A percentile compares a stretch with the other conserved stretches of the same genome.
These are phyloP conservation scores for Ianthella basta DNA, from an alignment of 37 sponge, comb jelly and placozoan genomes.

Conservation along the genomic window DNA sequence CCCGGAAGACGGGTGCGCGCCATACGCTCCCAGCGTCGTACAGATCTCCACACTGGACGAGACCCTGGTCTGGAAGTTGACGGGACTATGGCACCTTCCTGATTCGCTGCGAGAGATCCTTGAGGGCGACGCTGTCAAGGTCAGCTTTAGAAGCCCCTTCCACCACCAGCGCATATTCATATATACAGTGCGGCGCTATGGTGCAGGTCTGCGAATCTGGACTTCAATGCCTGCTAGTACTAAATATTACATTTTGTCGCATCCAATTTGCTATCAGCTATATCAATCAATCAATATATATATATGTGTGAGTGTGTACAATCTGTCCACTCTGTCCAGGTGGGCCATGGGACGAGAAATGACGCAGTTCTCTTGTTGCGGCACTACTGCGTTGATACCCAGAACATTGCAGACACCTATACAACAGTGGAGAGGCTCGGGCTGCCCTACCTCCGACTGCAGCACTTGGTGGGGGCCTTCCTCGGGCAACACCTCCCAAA, in stretches of 20 bases:
- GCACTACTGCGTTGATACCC: conserved; percentile 27
- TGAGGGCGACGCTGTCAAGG: background rate
- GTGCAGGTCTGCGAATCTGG: no score
- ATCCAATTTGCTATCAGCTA: no score
- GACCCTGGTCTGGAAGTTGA: background rate
- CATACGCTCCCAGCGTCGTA: background rate
- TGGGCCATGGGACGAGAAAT: conserved; percentile 38
- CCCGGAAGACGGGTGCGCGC: background rate
- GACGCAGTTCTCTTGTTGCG: conserved; percentile 29
- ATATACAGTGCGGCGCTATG: no score
- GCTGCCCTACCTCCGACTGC: conserved; percentile 13
- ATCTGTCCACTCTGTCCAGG: conserved; percentile 1
- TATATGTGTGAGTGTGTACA: background rate
- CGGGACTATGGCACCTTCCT: background rate
- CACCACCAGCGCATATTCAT: no score
- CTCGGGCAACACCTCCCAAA: conserved; percentile 34
- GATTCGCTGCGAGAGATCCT: background rate
- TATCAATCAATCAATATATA: no score
- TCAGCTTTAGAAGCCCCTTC: background rate
- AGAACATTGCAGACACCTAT: conserved; percentile 35
- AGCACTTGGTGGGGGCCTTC: conserved; percentile 36
- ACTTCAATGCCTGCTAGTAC: no score
- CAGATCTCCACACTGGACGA: background rate
- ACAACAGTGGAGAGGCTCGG: background rate
- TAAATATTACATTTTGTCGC: no score